Percentiles rank a stretch among this genome's conserved stretches.
These are phyloP conservation scores for Oedothorax gibbosus DNA, from an alignment of 1,140 invertebrate species.

Conservation along the genomic window DNA sequence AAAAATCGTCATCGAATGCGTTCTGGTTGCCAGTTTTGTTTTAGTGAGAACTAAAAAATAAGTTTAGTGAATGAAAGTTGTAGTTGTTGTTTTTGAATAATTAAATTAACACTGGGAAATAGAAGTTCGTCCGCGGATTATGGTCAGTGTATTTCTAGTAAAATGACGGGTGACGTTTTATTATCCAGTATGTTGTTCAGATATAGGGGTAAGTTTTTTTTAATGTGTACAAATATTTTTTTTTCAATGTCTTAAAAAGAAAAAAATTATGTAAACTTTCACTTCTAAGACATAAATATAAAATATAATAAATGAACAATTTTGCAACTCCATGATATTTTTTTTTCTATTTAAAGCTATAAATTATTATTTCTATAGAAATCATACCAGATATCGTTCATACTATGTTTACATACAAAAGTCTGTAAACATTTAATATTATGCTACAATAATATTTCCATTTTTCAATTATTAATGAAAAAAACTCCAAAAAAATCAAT, in stretches of 20 bases:
- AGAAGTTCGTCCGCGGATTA: constrained; percentile 12
- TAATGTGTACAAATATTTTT: not conserved
- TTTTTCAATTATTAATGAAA: too few relatives aligned
- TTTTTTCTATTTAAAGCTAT: too few relatives aligned
- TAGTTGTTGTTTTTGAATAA: constrained; percentile 3
- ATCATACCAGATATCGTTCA: too few relatives aligned
- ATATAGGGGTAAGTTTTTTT: constrained; percentile 36
- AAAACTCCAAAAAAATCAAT: too few relatives aligned
- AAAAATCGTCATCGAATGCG: not conserved
- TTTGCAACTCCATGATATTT: too few relatives aligned
- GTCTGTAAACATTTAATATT: too few relatives aligned
- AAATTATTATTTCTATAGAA: too few relatives aligned
- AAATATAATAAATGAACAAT: too few relatives aligned
- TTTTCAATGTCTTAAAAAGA: not conserved
- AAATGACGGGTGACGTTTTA: constrained; percentile 44
- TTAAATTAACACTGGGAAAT: not conserved
- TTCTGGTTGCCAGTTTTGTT: not conserved
- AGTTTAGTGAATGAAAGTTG: not conserved
- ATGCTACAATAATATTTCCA: too few relatives aligned
- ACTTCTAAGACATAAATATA: too few relatives aligned
- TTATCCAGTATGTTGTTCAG: constrained; percentile 32
- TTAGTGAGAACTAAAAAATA: not conserved
- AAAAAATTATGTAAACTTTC: not conserved
- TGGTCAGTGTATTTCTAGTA: constrained; percentile 10
- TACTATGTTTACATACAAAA: too few relatives aligned